phyloP scores from a whole-genome alignment of 2,797 vertebrate species.

The Miichthys miiuy region DNA sequence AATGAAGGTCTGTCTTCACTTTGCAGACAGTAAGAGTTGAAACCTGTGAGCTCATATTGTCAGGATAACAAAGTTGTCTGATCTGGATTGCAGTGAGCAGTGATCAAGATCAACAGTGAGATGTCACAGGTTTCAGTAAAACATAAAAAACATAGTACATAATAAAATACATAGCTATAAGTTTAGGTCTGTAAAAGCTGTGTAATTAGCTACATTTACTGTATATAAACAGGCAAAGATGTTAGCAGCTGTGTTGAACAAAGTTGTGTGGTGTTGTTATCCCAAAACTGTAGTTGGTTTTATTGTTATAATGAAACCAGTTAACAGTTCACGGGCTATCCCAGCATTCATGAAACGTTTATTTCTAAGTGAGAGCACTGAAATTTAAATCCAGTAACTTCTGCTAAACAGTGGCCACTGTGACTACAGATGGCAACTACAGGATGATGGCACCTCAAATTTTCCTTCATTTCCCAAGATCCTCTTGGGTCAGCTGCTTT shows the following conservation, averaged over 20 bases:
- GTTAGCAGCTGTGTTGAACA: background rate
- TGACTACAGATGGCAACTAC: background rate
- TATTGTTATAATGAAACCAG: background rate
- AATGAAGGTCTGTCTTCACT: background rate
- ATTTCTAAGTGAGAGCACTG: background rate
- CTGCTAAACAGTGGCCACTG: background rate
- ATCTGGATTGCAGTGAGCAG: background rate
- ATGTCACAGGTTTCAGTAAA: background rate
- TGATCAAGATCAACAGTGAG: background rate
- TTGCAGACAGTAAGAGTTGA: background rate
- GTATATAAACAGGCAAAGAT: background rate
- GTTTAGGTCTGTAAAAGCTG: background rate
- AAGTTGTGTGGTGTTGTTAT: background rate
- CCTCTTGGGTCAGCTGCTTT: too few species aligned
- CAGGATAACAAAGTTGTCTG: background rate
- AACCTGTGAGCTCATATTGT: background rate
- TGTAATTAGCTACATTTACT: background rate
- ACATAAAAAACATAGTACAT: background rate
- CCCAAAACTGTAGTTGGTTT: background rate
- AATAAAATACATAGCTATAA: background rate
- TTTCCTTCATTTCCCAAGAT: conserved; percentile 14
- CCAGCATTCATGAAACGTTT: background rate
- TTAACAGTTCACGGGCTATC: too few species aligned
- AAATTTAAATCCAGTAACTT: background rate
- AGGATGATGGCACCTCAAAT: background rate